phyloP scores from a whole-genome alignment of 2,888 invertebrate species.

The Pristionchus exspectatus region DNA sequence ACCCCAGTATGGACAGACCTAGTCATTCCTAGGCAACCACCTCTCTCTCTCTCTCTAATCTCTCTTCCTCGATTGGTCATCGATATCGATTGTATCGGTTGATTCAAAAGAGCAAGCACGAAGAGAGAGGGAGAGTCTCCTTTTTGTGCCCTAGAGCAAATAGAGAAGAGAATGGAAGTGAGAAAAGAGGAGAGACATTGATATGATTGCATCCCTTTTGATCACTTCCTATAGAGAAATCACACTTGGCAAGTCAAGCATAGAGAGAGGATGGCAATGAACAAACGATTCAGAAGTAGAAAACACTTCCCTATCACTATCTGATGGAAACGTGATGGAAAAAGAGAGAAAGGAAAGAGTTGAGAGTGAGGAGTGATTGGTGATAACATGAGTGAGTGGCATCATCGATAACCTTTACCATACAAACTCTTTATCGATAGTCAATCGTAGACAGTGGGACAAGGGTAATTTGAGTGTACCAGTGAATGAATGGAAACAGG shows the following conservation, averaged over 20 bases:
- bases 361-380: conserved; percentile 12
- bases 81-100: conserved; percentile 35
- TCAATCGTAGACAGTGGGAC: neutral
- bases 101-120: conserved; percentile 12
- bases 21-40: neutral
- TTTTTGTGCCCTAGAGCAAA: conserved; percentile 40
- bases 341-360: neutral
- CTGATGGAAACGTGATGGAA: neutral
- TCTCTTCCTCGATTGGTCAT: neutral
- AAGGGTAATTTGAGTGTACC: neutral
- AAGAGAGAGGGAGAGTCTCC: neutral
- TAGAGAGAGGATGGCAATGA: neutral
- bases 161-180: conserved; percentile 21
- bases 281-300: neutral
- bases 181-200: conserved; percentile 9
- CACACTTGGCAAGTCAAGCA: neutral
- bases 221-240: neutral
- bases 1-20: neutral
- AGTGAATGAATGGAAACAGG: conserved; percentile 3
- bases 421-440: conserved; percentile 38
- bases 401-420: neutral
- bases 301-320: neutral
- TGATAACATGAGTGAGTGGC: conserved; percentile 35
- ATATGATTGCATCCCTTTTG: neutral
- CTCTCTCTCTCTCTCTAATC: conserved; percentile 13